Evolutionary conservation across 2,113 vertebrate genomes (phyloP).

Genomic region (Vidua chalybeata): DNA sequence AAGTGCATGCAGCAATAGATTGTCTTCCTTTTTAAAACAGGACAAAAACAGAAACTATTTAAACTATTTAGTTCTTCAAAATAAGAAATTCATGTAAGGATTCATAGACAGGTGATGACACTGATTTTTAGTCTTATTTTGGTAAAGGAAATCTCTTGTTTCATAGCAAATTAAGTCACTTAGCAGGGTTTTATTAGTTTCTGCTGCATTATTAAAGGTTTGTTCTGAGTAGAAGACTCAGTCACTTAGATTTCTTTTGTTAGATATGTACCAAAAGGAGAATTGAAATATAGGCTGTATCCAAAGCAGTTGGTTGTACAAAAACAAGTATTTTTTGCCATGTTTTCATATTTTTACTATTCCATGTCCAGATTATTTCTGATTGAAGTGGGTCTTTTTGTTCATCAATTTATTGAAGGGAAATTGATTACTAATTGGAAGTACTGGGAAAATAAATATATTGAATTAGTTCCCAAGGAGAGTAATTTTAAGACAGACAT

Average conservation of each 20-base stretch:
- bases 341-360: neutral
- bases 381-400: neutral
- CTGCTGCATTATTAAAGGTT: neutral
- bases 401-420: neutral
- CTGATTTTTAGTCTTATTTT: neutral
- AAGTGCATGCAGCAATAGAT: neutral
- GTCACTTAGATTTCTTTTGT: neutral
- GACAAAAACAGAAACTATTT: neutral
- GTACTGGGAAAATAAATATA: neutral
- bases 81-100: neutral
- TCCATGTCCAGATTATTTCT: neutral
- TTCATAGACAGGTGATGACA: accelerated
- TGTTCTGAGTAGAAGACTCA: neutral
- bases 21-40: neutral
- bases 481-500: neutral
- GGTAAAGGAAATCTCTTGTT: neutral
- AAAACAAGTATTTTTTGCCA: neutral
- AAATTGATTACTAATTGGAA: neutral
- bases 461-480: neutral
- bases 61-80: neutral
- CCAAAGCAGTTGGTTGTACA: neutral
- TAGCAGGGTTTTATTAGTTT: neutral
- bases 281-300: neutral
- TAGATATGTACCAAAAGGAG: neutral
- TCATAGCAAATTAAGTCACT: neutral